Base-by-base conservation (phyloP, 2,888 invertebrate species). In the Andrena fulva region DNA sequence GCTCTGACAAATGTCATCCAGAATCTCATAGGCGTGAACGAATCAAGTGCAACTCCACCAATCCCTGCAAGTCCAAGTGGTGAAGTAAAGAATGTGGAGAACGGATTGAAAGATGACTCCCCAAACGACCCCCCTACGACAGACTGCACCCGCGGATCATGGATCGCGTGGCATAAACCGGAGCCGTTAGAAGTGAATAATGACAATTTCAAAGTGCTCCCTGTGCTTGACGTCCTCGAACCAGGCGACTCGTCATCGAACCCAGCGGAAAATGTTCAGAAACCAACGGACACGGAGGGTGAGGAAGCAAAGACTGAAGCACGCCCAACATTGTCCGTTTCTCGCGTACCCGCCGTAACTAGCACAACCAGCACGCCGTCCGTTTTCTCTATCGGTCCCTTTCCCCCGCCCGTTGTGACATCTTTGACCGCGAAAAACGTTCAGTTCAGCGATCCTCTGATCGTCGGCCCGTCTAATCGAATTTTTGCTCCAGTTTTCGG, bases 371-470 rank as follows among this genome's bases (percentile, higher is more conserved):
- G 66, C 63, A 64, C 85, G 10, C 79, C 86, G 78, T 90, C 93
- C 20, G 88, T 93, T 10, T 94, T 94, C 75, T 90, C 92, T 0
- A 94, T 94, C 35, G 93, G 94, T 60, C 94, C 93, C 10, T 87
- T 90, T 77, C 87, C 80, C 24, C 2, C 24, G 42, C 52, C 77
- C 35, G 31, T 7, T 50, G 56, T 67, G 12, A n/a, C 80, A 56
- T 71, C 77, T 24, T 69, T 85, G 29, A 42, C 68, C 20, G 74
- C 82, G 63, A 89, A 89, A 74, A 87, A 74, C 27, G 90, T 90
- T 3, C 91, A 91, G 70, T 90, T 91, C 79, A 90, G 89, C 62
- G 89, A 92, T 71, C 89, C 91, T 0, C 77, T 90, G 27, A 76
- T 91, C 72, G 80, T 90, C 7, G 91, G 90, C 10, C 89, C 91